Conservation (phyloP, 2,888 invertebrate species). For the Oscheius onirici region DNA sequence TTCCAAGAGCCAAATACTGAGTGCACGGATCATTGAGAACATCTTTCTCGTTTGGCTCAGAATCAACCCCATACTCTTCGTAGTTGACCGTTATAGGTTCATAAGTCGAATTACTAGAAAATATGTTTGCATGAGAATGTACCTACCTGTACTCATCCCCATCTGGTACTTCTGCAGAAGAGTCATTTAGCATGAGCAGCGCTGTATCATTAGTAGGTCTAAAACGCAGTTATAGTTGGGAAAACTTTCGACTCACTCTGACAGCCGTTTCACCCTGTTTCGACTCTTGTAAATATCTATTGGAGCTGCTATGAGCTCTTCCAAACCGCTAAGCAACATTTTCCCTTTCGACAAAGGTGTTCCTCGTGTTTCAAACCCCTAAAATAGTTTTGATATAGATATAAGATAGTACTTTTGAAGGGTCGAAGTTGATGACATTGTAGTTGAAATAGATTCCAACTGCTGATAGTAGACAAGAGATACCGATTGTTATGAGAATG, state of each 20-base stretch:
- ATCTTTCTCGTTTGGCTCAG: conserved; percentile 45
- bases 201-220: background rate
- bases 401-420: conserved; percentile 36
- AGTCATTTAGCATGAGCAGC: no score
- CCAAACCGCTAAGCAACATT: conserved; percentile 41
- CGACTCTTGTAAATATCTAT: conserved; percentile 18
- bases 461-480: conserved; percentile 38
- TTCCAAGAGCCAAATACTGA: conserved; percentile 43
- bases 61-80: conserved; percentile 54
- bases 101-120: conserved; percentile 8
- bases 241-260: background rate
- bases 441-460: conserved; percentile 37
- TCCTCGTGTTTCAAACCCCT: conserved; percentile 58
- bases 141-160: background rate
- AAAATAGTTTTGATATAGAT: background rate
- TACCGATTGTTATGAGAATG: conserved; percentile 36
- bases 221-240: background rate
- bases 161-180: conserved; percentile 3
- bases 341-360: conserved; percentile 42
- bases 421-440: conserved; percentile 47
- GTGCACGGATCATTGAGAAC: conserved; percentile 46
- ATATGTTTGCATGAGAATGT: background rate
- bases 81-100: conserved; percentile 49
- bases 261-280: conserved; percentile 2
- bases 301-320: conserved; percentile 27